phyloP scores from a whole-genome alignment of 2,113 vertebrate species.

The Pampusana beccarii region DNA sequence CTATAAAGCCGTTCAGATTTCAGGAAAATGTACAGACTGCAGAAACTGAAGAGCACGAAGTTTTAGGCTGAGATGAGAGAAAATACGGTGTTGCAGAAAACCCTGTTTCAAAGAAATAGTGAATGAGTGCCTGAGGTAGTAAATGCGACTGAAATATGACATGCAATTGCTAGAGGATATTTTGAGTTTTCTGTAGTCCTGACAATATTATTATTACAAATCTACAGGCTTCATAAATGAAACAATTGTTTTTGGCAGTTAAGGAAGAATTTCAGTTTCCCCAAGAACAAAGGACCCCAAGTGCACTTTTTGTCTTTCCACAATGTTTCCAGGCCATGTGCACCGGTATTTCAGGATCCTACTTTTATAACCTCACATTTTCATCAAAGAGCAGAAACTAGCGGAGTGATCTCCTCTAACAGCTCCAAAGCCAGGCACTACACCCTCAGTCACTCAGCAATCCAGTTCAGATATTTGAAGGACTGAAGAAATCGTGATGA shows the following conservation, averaged over 20 bases:
- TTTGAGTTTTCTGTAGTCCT: neutral
- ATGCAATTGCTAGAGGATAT: neutral
- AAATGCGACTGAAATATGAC: neutral
- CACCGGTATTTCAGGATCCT: neutral
- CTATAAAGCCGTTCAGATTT: neutral
- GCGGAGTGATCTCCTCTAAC: neutral
- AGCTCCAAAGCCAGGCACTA: rapidly evolving
- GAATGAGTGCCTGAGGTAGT: neutral
- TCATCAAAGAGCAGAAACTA: neutral
- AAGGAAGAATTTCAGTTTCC: neutral
- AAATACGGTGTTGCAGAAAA: neutral
- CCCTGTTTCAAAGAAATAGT: neutral
- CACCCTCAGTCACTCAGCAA: neutral
- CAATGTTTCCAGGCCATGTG: neutral
- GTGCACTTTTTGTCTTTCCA: neutral
- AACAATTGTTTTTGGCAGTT: neutral
- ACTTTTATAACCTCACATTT: neutral
- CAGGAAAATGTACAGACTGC: neutral
- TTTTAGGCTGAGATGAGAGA: neutral
- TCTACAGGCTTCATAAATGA: neutral
- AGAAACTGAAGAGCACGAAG: neutral
- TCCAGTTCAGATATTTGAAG: neutral
- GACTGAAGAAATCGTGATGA: rapidly evolving
- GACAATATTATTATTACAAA: neutral
- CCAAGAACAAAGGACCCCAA: neutral